Evolutionary conservation across 1,140 invertebrate genomes (phyloP).

Genomic region (Leptestheria dahalacensis): DNA sequence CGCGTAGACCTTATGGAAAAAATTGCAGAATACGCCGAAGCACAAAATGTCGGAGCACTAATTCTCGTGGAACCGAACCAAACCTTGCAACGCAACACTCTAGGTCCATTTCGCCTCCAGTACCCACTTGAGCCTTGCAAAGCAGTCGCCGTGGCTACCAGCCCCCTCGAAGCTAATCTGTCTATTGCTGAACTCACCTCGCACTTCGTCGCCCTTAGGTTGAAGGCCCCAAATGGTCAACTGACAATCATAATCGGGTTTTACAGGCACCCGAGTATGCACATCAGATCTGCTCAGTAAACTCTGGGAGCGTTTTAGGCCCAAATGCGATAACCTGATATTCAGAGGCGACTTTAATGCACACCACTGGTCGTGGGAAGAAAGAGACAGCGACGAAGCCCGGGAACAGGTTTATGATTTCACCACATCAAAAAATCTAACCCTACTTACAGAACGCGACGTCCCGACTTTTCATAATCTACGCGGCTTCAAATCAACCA

Average conservation of each 20-base stretch:
- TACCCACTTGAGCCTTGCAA: neutral
- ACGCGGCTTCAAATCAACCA: slow-evolving; percentile 1
- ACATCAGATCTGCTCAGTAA: neutral
- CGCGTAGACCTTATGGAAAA: neutral
- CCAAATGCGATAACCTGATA: neutral
- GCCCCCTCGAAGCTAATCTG: neutral
- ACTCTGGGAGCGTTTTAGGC: neutral
- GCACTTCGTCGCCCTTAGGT: neutral
- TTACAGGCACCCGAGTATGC: neutral
- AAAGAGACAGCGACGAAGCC: neutral
- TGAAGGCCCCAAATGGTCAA: neutral
- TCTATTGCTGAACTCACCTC: neutral
- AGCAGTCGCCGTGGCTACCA: neutral
- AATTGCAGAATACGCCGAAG: neutral
- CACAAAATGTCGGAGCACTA: neutral
- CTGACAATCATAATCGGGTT: neutral
- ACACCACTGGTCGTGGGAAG: slow-evolving; percentile 3
- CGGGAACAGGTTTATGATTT: neutral
- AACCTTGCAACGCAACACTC: neutral
- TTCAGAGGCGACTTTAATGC: slow-evolving; percentile 8
- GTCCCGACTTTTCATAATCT: neutral
- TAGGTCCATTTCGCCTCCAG: neutral
- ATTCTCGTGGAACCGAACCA: neutral
- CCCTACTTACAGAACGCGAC: neutral
- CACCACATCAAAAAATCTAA: neutral